These are phyloP conservation scores for Lepilemur ruficaudatus DNA, from an alignment of 2,797 vertebrate species.

Conservation along the genomic window DNA sequence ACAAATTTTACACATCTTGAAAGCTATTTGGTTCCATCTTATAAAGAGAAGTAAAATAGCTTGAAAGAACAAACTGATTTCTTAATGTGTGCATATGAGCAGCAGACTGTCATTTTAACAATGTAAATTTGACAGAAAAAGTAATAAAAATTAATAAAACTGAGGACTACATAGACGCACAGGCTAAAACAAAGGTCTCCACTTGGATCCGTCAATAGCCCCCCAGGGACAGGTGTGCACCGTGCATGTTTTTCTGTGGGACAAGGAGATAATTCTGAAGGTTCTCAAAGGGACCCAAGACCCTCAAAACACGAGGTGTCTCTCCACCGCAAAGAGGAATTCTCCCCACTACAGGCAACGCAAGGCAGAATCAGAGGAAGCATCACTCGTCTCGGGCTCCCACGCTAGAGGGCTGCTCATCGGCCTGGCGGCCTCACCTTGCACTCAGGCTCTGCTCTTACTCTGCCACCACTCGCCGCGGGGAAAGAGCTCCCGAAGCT, in stretches of 20 bases:
- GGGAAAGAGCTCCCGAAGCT: background rate
- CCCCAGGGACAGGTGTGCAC: background rate
- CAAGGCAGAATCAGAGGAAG: background rate
- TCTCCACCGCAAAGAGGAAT: background rate
- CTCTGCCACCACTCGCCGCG: fast-evolving
- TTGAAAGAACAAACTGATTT: background rate
- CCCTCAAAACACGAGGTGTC: background rate
- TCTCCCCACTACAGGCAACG: background rate
- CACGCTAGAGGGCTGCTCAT: background rate
- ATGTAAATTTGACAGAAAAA: slow-evolving; percentile 7
- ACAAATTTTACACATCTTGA: background rate
- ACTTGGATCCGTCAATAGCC: background rate
- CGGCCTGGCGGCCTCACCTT: too few species aligned
- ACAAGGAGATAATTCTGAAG: background rate
- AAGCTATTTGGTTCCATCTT: background rate
- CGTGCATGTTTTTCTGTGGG: background rate
- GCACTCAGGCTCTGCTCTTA: background rate
- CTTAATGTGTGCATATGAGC: background rate
- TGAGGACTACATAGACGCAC: background rate
- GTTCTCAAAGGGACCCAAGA: background rate
- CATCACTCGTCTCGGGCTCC: background rate
- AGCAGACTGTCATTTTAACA: background rate
- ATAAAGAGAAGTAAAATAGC: slow-evolving; percentile 17
- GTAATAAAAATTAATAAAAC: background rate
- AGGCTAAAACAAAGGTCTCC: background rate